Percentiles rank a stretch among this genome's conserved stretches.
Conservation (phyloP, 2,797 vertebrate genomes). For the Cuculus canorus region DNA sequence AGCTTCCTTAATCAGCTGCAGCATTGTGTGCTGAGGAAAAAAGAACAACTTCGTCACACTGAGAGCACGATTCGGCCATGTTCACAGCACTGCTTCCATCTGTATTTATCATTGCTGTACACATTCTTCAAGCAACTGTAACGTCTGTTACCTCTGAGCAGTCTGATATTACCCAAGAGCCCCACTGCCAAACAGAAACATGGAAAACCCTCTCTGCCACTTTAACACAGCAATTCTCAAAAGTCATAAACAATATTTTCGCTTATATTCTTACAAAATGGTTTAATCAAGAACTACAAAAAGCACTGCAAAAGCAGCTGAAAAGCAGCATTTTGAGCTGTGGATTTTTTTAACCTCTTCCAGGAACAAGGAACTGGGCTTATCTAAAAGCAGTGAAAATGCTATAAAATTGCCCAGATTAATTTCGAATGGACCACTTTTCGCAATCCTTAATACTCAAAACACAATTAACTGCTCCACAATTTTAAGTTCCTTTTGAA, state of each 20-base stretch:
- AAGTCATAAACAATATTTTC: neutral
- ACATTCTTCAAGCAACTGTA: neutral
- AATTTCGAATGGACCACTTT: neutral
- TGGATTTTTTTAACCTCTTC: neutral
- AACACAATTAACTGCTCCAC: neutral
- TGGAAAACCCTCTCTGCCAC: neutral
- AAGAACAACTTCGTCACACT: neutral
- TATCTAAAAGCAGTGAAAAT: neutral
- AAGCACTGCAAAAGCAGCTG: neutral
- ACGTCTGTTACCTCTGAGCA: neutral
- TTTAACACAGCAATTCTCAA: neutral
- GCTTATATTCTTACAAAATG: neutral
- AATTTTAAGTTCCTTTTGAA: neutral
- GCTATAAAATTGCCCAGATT: neutral
- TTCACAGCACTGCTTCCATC: neutral
- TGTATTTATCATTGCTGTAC: neutral
- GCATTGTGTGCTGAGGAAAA: conserved; percentile 88
- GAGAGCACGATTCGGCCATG: rapidly evolving
- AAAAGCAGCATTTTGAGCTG: neutral
- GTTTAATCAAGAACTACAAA: neutral
- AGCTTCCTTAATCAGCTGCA: conserved; percentile 95
- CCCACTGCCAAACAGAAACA: neutral
- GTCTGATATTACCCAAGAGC: neutral
- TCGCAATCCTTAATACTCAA: neutral
- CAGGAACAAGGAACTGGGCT: neutral